Evolutionary conservation across 2,113 vertebrate species (phyloP).

Genomic region (Falcunculus frontatus): DNA sequence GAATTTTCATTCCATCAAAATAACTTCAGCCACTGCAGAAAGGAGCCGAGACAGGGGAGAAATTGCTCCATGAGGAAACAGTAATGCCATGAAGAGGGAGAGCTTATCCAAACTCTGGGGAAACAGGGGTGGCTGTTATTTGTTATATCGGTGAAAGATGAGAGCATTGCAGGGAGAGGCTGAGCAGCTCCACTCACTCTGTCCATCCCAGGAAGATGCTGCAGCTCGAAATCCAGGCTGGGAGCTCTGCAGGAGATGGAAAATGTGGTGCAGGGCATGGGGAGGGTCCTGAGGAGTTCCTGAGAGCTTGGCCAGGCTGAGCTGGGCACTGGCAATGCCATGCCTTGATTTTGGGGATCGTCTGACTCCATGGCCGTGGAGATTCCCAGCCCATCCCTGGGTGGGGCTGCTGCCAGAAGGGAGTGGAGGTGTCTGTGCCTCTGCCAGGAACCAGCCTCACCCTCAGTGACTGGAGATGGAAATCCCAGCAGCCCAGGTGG

Average conservation of each 20-base stretch:
- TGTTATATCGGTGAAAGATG: neutral
- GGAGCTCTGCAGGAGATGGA: neutral
- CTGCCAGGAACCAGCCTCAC: neutral
- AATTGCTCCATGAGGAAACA: neutral
- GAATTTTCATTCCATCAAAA: neutral
- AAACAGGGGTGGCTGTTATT: neutral
- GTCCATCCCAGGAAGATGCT: neutral
- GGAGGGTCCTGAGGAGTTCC: neutral
- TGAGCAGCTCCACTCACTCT: accelerated
- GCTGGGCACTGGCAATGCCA: neutral
- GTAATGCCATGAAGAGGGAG: neutral
- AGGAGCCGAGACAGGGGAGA: neutral
- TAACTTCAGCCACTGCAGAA: neutral
- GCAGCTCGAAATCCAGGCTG: neutral
- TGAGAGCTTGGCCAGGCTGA: neutral
- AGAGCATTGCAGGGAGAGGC: neutral
- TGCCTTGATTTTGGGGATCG: accelerated
- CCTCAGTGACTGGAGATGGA: neutral
- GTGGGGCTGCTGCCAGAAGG: neutral
- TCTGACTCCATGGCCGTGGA: neutral
- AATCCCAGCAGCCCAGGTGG: neutral
- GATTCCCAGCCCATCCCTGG: neutral
- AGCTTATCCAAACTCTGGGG: neutral
- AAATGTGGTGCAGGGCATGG: accelerated
- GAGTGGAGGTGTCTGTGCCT: neutral